Percentiles rank a stretch among this genome's conserved stretches.
These are phyloP conservation scores for Carcharodon carcharias DNA, from an alignment of 2,797 vertebrate species.

Conservation along the genomic window DNA sequence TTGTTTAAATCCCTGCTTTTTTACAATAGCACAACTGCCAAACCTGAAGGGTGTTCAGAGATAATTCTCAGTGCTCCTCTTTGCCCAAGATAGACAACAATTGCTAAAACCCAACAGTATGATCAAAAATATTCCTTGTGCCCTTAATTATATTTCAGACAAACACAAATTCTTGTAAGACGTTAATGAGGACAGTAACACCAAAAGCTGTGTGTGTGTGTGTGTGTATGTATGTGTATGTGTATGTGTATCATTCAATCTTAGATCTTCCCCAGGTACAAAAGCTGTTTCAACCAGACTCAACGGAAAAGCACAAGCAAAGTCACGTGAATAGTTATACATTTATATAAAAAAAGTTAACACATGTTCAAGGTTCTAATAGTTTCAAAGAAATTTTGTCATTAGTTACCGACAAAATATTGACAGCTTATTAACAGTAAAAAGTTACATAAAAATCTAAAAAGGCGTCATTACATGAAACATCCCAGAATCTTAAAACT, in stretches of 20 bases:
- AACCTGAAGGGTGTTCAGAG: not conserved
- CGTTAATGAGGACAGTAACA: slow-evolving; percentile 1
- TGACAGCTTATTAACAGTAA: slow-evolving; percentile 52
- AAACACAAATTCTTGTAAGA: not conserved
- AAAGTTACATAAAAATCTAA: slow-evolving; percentile 53
- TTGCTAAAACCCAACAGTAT: not conserved
- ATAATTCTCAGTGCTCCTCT: not conserved
- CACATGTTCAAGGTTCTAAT: slow-evolving; percentile 46
- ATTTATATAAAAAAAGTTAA: slow-evolving; percentile 60
- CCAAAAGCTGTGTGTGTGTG: not conserved
- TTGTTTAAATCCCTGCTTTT: not conserved
- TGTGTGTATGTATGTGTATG: not conserved
- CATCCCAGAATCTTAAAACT: slow-evolving; percentile 45
- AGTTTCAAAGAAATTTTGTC: slow-evolving; percentile 46
- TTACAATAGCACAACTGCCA: not conserved
- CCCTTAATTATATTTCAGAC: not conserved
- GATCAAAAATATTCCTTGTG: not conserved
- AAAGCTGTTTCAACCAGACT: slow-evolving; percentile 59
- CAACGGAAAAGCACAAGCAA: slow-evolving; percentile 63
- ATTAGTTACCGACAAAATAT: slow-evolving; percentile 50
- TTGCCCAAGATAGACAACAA: not conserved
- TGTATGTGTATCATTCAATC: slow-evolving; percentile 48
- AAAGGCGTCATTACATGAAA: slow-evolving; percentile 52
- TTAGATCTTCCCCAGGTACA: slow-evolving; percentile 59
- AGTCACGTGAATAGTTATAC: slow-evolving; percentile 58